phyloP scores from a whole-genome alignment of 2,888 invertebrate species.

The Drosophila cyrtoloma region DNA sequence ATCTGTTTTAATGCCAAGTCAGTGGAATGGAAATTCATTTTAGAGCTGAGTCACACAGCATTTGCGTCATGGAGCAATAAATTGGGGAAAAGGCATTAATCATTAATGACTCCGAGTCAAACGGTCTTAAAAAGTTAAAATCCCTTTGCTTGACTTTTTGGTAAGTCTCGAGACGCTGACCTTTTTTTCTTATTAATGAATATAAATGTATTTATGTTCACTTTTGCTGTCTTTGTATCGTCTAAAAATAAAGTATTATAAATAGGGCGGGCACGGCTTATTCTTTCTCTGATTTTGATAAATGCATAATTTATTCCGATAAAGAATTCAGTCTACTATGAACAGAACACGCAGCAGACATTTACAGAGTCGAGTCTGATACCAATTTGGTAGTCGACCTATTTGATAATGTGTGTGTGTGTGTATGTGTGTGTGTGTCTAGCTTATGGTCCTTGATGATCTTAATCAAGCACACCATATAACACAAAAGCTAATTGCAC shows the following conservation, averaged over 20 bases:
- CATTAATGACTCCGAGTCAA: conserved; percentile 22
- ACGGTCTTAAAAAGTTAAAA: conserved; percentile 2
- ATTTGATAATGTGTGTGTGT: conserved; percentile 17
- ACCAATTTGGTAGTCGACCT: conserved; percentile 9
- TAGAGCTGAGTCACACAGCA: conserved; percentile 27
- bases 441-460: neutral
- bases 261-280: conserved; percentile 21
- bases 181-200: conserved; percentile 2
- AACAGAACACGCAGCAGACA: conserved; percentile 1
- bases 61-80: conserved; percentile 15
- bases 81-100: conserved; percentile 35
- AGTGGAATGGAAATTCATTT: conserved; percentile 34
- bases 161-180: neutral
- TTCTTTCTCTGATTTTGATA: conserved; percentile 13
- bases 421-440: neutral
- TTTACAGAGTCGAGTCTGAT: conserved; percentile 5
- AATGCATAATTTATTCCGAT: conserved; percentile 25
- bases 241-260: conserved; percentile 25
- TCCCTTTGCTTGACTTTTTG: conserved; percentile 19
- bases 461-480: conserved; percentile 61
- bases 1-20: conserved; percentile 32
- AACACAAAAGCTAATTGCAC: conserved; percentile 66
- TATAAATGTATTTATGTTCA: conserved; percentile 15
- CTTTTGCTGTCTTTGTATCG: neutral
- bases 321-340: conserved; percentile 4